These are phyloP conservation scores for Battus philenor DNA, from an alignment of 1,140 invertebrate species.

Conservation along the genomic window DNA sequence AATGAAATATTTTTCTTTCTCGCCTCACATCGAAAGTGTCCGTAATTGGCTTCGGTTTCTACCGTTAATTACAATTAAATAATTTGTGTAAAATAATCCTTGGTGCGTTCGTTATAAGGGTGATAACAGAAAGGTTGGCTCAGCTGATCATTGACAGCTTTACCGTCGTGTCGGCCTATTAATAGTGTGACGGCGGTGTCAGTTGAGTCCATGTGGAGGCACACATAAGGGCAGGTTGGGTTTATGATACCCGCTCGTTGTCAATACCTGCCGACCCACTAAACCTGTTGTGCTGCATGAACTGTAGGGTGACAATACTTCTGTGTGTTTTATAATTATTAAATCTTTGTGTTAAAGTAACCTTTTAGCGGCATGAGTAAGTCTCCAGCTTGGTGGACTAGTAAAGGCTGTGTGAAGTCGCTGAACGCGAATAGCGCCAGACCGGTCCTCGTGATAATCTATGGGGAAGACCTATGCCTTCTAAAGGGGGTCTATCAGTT, in stretches of 20 bases:
- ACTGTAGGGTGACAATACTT: constrained; percentile 28
- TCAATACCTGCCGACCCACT: constrained; percentile 35
- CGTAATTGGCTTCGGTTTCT: constrained; percentile 11
- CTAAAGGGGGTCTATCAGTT: no score
- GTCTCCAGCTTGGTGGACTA: no score
- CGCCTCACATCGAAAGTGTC: constrained; percentile 4
- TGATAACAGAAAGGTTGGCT: neutral
- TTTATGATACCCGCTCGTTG: constrained; percentile 30
- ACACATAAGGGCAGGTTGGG: constrained; percentile 35
- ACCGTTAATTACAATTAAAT: constrained; percentile 3
- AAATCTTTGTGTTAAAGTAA: neutral
- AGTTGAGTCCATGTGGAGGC: neutral
- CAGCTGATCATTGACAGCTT: neutral
- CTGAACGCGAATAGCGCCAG: no score
- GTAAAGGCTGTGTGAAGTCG: no score
- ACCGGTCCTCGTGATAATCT: no score
- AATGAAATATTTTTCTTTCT: constrained; percentile 1
- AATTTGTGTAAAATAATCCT: neutral
- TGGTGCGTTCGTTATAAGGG: neutral
- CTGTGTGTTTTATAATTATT: constrained; percentile 2
- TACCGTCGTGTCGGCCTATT: constrained; percentile 23
- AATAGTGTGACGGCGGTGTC: constrained; percentile 23
- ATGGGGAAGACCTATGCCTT: no score
- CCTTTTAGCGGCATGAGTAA: no score
- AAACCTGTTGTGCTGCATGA: constrained; percentile 42